These are phyloP conservation scores for Huso huso DNA, from an alignment of 2,797 vertebrate genomes.

Conservation along the genomic window DNA sequence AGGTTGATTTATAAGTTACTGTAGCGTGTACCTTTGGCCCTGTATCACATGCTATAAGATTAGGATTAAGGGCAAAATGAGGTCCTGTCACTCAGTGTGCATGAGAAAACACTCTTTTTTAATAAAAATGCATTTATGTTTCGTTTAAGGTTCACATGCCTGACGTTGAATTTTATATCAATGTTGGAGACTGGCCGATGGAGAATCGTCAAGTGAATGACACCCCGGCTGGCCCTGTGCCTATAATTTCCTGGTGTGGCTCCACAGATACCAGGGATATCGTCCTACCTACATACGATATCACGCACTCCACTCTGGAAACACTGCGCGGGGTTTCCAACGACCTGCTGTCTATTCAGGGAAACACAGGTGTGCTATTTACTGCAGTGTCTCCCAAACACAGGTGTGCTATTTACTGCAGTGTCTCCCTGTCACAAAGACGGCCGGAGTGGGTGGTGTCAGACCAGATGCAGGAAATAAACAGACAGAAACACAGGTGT, in stretches of 20 bases:
- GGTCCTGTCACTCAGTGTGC: too few relatives aligned
- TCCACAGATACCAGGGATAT: slow-evolving; percentile 78
- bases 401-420: too few relatives aligned
- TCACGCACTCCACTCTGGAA: slow-evolving; percentile 86
- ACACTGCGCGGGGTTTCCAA: slow-evolving; percentile 82
- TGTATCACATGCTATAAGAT: too few relatives aligned
- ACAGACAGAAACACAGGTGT: too few relatives aligned
- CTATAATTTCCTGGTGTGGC: slow-evolving; percentile 87
- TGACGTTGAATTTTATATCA: slow-evolving; percentile 83
- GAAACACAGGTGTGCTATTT: slow-evolving; percentile 70
- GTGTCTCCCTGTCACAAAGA: too few relatives aligned
- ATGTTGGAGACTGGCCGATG: slow-evolving; percentile 89
- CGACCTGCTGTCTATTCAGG: slow-evolving; percentile 88
- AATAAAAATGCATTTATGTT: not conserved
- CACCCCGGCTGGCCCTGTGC: slow-evolving; percentile 58
- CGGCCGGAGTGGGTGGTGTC: too few relatives aligned
- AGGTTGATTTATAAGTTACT: too few relatives aligned
- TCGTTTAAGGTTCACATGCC: slow-evolving; percentile 67
- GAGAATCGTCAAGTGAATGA: slow-evolving; percentile 62
- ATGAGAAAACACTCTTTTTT: not conserved
- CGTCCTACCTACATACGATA: slow-evolving; percentile 83
- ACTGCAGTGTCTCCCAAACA: too few relatives aligned
- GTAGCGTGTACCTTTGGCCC: too few relatives aligned
- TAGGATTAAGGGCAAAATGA: too few relatives aligned
- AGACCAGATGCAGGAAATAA: too few relatives aligned